These are phyloP conservation scores for Clistopyga incitator DNA, from an alignment of 2,888 invertebrate species.

Conservation along the genomic window DNA sequence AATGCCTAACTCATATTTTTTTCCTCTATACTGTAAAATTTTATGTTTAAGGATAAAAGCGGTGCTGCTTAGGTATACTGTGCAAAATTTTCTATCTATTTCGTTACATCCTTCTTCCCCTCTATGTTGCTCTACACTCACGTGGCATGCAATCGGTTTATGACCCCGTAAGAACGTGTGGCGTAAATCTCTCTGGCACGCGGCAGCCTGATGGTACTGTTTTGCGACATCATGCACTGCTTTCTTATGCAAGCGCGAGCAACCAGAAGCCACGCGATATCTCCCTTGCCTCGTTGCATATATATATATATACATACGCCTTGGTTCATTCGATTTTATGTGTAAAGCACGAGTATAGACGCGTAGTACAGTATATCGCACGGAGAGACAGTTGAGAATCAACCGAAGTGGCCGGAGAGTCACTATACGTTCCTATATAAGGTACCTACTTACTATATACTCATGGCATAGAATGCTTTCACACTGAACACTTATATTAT, in stretches of 20 bases:
- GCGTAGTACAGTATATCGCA: conserved; percentile 23
- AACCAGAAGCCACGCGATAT: conserved; percentile 21
- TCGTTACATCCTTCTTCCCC: conserved; percentile 18
- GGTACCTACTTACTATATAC: conserved; percentile 6
- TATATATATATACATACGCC: not conserved
- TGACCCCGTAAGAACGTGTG: conserved; percentile 51
- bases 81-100: conserved; percentile 17
- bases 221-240: conserved; percentile 63
- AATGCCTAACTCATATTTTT: not conserved
- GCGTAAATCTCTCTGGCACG: conserved; percentile 56
- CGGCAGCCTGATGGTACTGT: conserved; percentile 56
- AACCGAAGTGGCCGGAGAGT: conserved; percentile 13
- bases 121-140: conserved; percentile 15
- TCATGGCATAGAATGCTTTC: not conserved
- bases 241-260: conserved; percentile 60
- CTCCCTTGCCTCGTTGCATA: conserved; percentile 2
- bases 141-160: conserved; percentile 48
- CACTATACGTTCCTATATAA: conserved; percentile 19
- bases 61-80: conserved; percentile 4
- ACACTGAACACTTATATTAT: conserved; percentile 17
- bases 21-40: not conserved
- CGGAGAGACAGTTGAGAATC: not conserved
- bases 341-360: not conserved
- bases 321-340: conserved; percentile 33
- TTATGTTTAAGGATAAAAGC: not conserved